Evolutionary conservation across 30 jellyfish, hydroid and myxozoan genomes (phyloP).

Genomic region (Aurelia coerulea): DNA sequence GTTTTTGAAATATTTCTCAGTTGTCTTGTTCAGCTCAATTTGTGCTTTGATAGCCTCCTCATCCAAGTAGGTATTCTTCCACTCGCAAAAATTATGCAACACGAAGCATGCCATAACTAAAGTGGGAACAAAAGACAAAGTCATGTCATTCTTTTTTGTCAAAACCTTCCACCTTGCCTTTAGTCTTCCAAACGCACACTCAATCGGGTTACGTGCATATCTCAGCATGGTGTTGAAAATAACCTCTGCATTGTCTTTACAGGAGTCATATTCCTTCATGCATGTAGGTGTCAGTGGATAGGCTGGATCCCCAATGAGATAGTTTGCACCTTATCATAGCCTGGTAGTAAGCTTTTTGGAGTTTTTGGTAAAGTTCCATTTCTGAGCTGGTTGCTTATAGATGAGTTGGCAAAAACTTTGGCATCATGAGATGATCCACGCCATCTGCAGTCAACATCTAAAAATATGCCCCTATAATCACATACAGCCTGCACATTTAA

Average conservation of each 20-base stretch:
- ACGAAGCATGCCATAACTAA: conserved; percentile 73
- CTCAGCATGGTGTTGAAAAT: conserved; percentile 67
- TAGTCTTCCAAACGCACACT: conserved; percentile 85
- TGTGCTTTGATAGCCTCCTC: conserved; percentile 12
- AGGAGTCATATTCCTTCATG: conserved; percentile 73
- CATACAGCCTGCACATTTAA: conserved; percentile 85
- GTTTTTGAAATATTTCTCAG: conserved; percentile 1
- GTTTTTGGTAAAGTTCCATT: conserved; percentile 36
- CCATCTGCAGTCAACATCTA: conserved; percentile 88
- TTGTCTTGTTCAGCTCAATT: conserved; percentile 7
- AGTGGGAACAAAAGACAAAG: conserved; percentile 49
- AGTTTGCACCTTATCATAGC: conserved; percentile 51
- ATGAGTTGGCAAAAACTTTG: conserved; percentile 64
- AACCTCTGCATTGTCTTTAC: conserved; percentile 52
- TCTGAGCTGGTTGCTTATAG: conserved; percentile 27
- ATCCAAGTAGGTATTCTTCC: conserved; percentile 23
- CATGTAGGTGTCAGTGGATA: conserved; percentile 75
- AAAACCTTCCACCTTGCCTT: conserved; percentile 77
- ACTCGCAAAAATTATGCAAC: conserved; percentile 72
- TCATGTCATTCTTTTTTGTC: conserved; percentile 55
- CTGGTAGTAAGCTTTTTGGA: conserved; percentile 6
- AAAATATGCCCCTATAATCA: conserved; percentile 54
- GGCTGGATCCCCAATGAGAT: conserved; percentile 81
- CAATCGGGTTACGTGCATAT: conserved; percentile 76
- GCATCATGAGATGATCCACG: conserved; percentile 79